Evolutionary conservation across 2,888 invertebrate species (phyloP).

Genomic region (Trissoscelio sp.): DNA sequence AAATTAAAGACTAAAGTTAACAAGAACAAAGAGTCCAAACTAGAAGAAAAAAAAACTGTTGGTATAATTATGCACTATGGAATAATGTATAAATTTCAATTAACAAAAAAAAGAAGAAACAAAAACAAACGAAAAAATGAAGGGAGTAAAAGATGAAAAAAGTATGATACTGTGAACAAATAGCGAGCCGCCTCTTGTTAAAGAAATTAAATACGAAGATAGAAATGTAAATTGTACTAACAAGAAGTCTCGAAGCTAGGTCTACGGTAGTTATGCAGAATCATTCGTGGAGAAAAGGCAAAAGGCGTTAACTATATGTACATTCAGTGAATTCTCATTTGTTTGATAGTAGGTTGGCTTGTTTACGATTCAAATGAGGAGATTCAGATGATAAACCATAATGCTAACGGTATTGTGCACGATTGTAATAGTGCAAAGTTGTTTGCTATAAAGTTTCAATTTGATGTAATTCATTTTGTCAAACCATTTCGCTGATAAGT

Average conservation of each 20-base stretch:
- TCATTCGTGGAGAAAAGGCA: constrained; percentile 43
- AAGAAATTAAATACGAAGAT: constrained; percentile 31
- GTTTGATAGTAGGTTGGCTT: constrained; percentile 34
- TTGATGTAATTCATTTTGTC: neutral
- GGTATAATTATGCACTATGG: neutral
- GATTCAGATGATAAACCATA: constrained; percentile 3
- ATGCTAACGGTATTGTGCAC: neutral
- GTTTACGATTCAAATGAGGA: constrained; percentile 19
- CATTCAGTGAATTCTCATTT: constrained; percentile 51
- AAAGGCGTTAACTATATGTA: constrained; percentile 53
- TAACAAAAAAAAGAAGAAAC: neutral
- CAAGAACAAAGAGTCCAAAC: too few species aligned
- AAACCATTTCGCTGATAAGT: neutral
- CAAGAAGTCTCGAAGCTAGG: constrained; percentile 42
- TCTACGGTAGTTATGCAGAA: constrained; percentile 41
- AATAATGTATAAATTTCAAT: neutral
- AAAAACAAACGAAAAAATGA: neutral
- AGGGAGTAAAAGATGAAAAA: neutral
- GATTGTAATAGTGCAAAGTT: neutral
- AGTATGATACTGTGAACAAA: neutral
- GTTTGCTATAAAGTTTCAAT: neutral
- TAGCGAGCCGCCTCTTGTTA: constrained; percentile 22
- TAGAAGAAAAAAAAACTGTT: too few species aligned
- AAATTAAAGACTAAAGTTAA: neutral
- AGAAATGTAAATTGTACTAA: constrained; percentile 40